Conservation (phyloP, 2,113 vertebrate species). For the Centropristis striata region DNA sequence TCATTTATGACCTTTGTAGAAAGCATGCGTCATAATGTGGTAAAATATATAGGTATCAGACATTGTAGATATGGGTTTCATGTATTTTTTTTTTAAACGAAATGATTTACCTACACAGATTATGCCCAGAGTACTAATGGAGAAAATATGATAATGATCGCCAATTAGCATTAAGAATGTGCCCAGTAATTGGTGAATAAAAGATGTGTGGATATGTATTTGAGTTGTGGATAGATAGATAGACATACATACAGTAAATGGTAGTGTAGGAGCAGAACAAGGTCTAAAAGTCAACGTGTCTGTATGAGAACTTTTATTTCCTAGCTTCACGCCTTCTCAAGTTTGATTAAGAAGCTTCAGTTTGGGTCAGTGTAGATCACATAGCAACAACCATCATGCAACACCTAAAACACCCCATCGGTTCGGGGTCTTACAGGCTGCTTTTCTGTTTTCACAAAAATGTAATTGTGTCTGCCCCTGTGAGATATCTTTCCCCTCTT, state of each 20-base stretch:
- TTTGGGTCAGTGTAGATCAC: slow-evolving; percentile 1
- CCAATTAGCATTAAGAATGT: slow-evolving; percentile 12
- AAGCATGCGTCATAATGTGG: background rate
- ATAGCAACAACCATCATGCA: slow-evolving; percentile 13
- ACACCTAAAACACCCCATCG: slow-evolving; percentile 7
- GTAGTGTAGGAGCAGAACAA: background rate
- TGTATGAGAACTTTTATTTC: slow-evolving; percentile 5
- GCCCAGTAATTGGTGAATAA: slow-evolving; percentile 1
- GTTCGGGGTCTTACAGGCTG: background rate
- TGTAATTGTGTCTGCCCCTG: slow-evolving; percentile 23
- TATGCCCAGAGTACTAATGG: background rate
- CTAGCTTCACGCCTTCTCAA: background rate
- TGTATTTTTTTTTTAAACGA: background rate
- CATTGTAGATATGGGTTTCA: background rate
- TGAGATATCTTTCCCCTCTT: slow-evolving; percentile 24
- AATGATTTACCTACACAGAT: background rate
- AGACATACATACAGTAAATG: background rate
- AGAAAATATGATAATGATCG: slow-evolving; percentile 1
- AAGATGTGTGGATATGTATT: background rate
- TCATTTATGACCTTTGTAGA: slow-evolving; percentile 8
- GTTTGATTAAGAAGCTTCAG: slow-evolving; percentile 10
- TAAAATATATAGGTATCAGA: background rate
- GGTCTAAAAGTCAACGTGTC: background rate
- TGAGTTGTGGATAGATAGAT: background rate
- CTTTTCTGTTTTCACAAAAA: slow-evolving; percentile 36